Conservation (phyloP, 2,113 vertebrate species). For the Pseudorhombus dupliciocellatus region DNA sequence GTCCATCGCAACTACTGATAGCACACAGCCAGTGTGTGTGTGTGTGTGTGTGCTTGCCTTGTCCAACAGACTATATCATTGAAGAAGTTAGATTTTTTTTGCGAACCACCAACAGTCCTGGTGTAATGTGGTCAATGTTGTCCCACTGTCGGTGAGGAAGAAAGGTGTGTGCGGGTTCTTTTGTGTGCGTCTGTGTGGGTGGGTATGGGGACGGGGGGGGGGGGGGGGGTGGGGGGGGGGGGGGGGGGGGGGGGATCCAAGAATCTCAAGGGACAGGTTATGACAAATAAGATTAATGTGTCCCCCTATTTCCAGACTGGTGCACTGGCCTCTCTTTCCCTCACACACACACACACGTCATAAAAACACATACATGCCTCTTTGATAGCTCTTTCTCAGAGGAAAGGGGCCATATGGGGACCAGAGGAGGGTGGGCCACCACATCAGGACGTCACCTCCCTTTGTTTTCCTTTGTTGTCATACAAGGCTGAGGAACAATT, state of each 20-base stretch:
- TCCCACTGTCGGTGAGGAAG: not conserved
- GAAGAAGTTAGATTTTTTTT: not conserved
- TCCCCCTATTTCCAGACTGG: conserved; percentile 80
- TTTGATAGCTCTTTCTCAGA: conserved; percentile 72
- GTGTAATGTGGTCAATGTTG: not conserved
- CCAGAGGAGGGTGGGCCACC: conserved; percentile 41
- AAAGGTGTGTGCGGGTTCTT: not conserved
- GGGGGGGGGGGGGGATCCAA: conserved; percentile 32
- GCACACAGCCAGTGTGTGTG: conserved; percentile 58
- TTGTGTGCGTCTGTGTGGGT: conserved; percentile 7
- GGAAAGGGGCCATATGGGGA: conserved; percentile 75
- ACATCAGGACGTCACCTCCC: conserved; percentile 43
- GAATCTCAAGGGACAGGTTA: conserved; percentile 76
- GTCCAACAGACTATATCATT: no score
- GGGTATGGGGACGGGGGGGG: conserved; percentile 10
- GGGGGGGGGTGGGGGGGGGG: conserved; percentile 12
- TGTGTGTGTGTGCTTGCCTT: conserved; percentile 7
- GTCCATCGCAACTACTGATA: conserved; percentile 74
- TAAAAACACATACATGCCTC: conserved; percentile 61
- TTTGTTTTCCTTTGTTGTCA: conserved; percentile 65
- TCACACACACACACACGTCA: conserved; percentile 29
- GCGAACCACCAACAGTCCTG: not conserved
- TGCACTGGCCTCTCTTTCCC: conserved; percentile 67
- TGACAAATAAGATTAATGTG: conserved; percentile 83
- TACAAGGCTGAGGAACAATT: conserved; percentile 19